These are phyloP conservation scores for Psettodes erumei DNA, from an alignment of 2,113 vertebrate genomes.

Conservation along the genomic window DNA sequence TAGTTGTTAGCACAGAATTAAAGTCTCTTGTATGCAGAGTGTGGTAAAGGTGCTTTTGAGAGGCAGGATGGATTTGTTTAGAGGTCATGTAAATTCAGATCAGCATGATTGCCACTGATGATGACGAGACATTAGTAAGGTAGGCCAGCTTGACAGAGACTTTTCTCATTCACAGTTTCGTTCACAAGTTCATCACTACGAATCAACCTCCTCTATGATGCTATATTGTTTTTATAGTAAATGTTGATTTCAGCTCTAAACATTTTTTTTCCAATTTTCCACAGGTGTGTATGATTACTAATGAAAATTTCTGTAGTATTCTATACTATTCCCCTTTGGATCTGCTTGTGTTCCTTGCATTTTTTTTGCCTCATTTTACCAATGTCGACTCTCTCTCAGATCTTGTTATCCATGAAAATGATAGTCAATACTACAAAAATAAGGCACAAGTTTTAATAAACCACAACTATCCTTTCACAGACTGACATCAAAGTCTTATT, in stretches of 20 bases:
- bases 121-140: conserved; percentile 40
- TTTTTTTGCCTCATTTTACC: background rate
- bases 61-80: conserved; percentile 49
- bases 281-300: background rate
- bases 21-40: conserved; percentile 55
- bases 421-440: background rate
- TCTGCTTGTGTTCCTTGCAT: background rate
- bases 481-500: conserved; percentile 1
- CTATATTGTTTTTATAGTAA: background rate
- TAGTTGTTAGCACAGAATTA: conserved; percentile 21
- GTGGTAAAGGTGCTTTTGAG: conserved; percentile 37
- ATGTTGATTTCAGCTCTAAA: background rate
- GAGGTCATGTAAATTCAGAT: conserved; percentile 48
- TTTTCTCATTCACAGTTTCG: conserved; percentile 18
- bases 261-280: too few species aligned
- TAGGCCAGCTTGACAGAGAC: conserved; percentile 5
- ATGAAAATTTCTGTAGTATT: too few species aligned
- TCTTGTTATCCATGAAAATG: background rate
- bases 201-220: background rate
- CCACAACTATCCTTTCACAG: background rate
- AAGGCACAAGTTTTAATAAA: background rate
- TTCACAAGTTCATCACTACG: too few species aligned
- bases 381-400: background rate
- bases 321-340: background rate
- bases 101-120: conserved; percentile 50